These are phyloP conservation scores for Osedax fenrisi DNA, from an alignment of 2,888 invertebrate species.

Conservation along the genomic window DNA sequence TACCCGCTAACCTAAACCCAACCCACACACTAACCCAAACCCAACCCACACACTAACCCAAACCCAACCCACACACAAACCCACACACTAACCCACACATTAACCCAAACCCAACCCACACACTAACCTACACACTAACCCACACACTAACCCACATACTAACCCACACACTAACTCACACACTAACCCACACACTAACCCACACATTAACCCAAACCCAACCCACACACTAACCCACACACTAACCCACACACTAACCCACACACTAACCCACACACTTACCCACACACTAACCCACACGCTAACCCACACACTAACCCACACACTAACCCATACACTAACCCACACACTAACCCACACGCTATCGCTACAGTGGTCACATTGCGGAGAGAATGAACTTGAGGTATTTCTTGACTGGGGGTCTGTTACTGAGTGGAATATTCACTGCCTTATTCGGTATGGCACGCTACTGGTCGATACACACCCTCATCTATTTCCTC, in stretches of 20 bases:
- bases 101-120: neutral
- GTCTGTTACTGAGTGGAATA: constrained; percentile 76
- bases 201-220: neutral
- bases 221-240: neutral
- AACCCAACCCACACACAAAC: neutral
- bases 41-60: neutral
- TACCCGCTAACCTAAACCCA: too few relatives aligned
- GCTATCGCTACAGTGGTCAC: constrained; percentile 59
- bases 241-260: neutral
- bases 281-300: neutral
- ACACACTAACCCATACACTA: neutral
- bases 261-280: neutral
- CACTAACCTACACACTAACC: neutral
- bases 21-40: neutral
- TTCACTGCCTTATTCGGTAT: constrained; percentile 79
- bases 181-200: neutral
- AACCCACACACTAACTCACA: neutral
- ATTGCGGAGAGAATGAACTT: constrained; percentile 81
- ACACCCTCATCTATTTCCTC: constrained; percentile 69
- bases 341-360: neutral
- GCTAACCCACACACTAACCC: neutral
- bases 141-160: neutral
- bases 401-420: constrained; percentile 74
- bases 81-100: neutral
- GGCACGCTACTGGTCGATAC: constrained; percentile 68